A percentile compares a stretch with the other conserved stretches of the same genome.
phyloP scores from a whole-genome alignment of 2,113 vertebrate genomes.

The Collichthys lucidus region DNA sequence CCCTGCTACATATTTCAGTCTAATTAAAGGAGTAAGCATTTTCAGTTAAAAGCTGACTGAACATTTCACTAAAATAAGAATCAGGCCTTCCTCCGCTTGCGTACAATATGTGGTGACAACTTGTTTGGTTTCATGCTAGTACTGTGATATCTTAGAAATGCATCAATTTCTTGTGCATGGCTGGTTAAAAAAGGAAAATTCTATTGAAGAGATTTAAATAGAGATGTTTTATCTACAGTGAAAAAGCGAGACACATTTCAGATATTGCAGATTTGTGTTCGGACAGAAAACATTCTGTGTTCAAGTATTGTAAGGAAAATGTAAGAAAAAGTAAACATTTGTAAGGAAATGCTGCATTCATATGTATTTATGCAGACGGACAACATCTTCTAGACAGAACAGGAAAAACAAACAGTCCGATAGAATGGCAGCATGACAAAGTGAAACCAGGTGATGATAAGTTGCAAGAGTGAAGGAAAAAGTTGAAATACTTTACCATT shows the following conservation, averaged over 20 bases:
- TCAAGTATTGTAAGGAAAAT: background rate
- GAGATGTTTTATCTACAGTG: background rate
- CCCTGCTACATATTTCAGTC: too few species aligned
- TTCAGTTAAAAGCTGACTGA: background rate
- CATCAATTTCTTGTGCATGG: background rate
- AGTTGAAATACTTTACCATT: too few species aligned
- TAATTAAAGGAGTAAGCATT: too few species aligned
- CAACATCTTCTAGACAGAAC: too few species aligned
- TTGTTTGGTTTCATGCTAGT: background rate
- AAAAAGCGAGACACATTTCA: background rate
- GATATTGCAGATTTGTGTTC: background rate
- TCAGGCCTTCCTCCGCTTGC: background rate
- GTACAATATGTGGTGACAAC: background rate
- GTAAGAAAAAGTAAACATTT: too few species aligned
- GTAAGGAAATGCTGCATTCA: too few species aligned
- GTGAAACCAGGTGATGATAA: too few species aligned
- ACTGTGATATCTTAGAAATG: background rate
- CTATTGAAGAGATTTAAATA: background rate
- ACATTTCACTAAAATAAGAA: background rate
- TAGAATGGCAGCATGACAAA: too few species aligned
- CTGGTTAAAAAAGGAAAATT: background rate
- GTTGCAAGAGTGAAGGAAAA: too few species aligned
- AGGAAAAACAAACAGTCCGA: too few species aligned
- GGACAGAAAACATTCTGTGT: background rate
- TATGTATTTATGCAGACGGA: too few species aligned